A percentile compares a stretch with the other conserved stretches of the same genome.
Evolutionary conservation across 1,140 invertebrate genomes (phyloP).

Genomic region (Sycophaga agraensis): DNA sequence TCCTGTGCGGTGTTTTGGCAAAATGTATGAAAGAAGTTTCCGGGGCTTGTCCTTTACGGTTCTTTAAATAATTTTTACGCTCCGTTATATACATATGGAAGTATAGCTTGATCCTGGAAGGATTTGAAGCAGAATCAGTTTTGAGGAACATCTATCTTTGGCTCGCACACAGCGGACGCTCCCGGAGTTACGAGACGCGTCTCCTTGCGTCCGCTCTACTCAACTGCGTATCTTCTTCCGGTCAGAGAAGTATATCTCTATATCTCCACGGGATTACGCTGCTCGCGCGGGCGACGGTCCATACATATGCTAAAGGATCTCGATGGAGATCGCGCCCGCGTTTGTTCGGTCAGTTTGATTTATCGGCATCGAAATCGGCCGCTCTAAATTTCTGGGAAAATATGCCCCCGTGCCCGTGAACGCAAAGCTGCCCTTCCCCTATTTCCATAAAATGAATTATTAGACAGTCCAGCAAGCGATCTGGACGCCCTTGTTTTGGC

Average conservation of each 20-base stretch:
- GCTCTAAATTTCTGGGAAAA: conserved; percentile 54
- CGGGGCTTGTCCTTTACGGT: no score
- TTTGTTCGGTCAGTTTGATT: conserved; percentile 53
- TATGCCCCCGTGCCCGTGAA: conserved; percentile 41
- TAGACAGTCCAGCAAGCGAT: conserved; percentile 34
- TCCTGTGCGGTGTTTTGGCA: no score
- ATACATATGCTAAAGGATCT: conserved; percentile 53
- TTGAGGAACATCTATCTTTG: background rate
- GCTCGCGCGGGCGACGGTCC: conserved; percentile 28
- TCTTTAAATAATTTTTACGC: no score
- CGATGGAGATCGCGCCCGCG: conserved; percentile 36
- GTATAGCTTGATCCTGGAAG: no score
- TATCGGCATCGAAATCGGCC: conserved; percentile 50
- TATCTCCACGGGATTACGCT: conserved; percentile 34
- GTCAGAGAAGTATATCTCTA: conserved; percentile 5
- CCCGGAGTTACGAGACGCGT: background rate
- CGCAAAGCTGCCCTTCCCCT: background rate
- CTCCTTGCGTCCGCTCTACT: background rate
- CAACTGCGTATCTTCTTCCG: background rate
- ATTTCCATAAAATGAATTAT: conserved; percentile 60
- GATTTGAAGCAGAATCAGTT: background rate
- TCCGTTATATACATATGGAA: no score
- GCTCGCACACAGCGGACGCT: background rate
- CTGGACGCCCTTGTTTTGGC: conserved; percentile 2
- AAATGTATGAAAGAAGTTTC: no score